Evolutionary conservation across 2,113 vertebrate species (phyloP), one percentile per base, ranked within the genome.

Genomic region (Halcyon malimbica): DNA sequence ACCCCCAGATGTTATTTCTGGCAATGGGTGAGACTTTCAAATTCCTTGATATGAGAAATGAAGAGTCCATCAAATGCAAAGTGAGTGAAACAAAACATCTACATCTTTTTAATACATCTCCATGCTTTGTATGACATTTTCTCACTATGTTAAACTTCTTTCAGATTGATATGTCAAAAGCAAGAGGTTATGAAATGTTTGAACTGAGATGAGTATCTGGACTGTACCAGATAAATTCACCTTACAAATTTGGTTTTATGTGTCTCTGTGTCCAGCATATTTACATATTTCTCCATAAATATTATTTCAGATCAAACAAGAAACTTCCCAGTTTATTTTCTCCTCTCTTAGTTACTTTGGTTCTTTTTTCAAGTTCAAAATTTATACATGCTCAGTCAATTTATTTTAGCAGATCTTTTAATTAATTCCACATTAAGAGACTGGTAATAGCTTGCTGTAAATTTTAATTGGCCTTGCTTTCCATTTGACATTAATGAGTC

Each of bases 381-480:
- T 82, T 41, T 63, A 64, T 73, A 70, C 9, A 31, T 77, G 71
- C 4, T 21, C n/a, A 23, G 35, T 29, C 24, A 48, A 33, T 78
- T 82, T 94, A 39, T 83, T 89, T 42, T 79, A 83, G 25, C 39
- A 81, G 69, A 53, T 87, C 8, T 88, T 85, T 78, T 86, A 73
- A 75, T 86, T 79, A 82, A 78, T 87, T 74, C 29, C 31, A 60
- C 59, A 75, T 73, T 76, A 93, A 84, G 63, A 63, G 15, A 20
- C 51, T 67, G 35, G 20, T 85, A 95, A 90, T 84, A 86, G 15
- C 37, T 94, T 87, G n/a, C 39, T 89, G 87, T 67, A 87, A 63
- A 51, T 92, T 97, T 79, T 78, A 94, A 82, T 81, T 51, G 41
- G 51, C 42, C 17, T 83, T 94, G 67, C 57, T 77, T 96, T 85